Base-by-base conservation (phyloP, 2,113 vertebrate species). In the Ranitomeya variabilis region DNA sequence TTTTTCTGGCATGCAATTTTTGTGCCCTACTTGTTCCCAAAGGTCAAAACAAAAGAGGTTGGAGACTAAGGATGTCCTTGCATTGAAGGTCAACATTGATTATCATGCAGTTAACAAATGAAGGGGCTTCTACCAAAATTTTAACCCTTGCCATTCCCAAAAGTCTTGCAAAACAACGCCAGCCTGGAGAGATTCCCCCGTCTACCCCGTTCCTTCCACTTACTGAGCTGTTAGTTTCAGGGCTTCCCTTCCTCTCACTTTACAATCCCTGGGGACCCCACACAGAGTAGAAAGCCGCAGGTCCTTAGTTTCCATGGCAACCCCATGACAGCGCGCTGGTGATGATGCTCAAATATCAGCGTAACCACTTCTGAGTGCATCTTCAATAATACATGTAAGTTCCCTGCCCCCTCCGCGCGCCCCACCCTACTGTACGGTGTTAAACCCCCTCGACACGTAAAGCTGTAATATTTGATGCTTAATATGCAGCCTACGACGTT, bases 251-350 rank as follows among this genome's bases (percentile, higher is more conserved):
- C 86, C 64, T 82, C 79, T 87, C 45, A 37, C 45, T 57, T 86
- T 76, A 37, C 85, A 15, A 16, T 87, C 79, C 54, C 86, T 13
- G 55, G 86, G 86, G 86, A 82, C 21, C 37, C 78, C 86, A 82
- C n/a, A 31, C 86, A 62, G 66, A 37, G 79, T 23, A 57, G 57
- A 31, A 45, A 62, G 31, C 64, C 52, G 79, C 86, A 51, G 79
- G 86, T 82, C 66, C 66, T 19, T 80, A 52, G 79, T 87, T 87
- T 82, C 86, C 66, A 87, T 82, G 76, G 86, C 79, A 82, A 87
- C 79, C 19, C n/a, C 26, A 81, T 23, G 79, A 62, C 55, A 82
- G 64, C 71, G 73, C 45, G 52, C 62, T 45, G 77, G 19, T 87
- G 78, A 67, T 81, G 79, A 82, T 81, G 79, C 79, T 87, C 5